Conservation (phyloP, 2,797 vertebrate genomes). For the Phrynocephalus forsythii region DNA sequence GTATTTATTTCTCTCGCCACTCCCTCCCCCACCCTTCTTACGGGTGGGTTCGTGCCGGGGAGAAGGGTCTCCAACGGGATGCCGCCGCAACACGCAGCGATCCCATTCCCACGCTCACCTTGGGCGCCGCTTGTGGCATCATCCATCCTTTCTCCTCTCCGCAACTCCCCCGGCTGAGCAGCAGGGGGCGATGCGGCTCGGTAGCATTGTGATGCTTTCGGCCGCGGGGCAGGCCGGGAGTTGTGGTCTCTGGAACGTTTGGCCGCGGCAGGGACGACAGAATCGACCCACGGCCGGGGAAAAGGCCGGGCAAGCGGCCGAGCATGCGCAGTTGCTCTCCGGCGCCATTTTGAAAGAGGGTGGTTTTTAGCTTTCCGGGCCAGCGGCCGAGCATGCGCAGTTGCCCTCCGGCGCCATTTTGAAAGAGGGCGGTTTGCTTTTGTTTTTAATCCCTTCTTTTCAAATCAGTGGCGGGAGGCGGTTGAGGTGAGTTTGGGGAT, state of each 20-base stretch:
- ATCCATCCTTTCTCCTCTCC: background rate
- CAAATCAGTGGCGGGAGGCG: background rate
- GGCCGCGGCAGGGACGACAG: too few species aligned
- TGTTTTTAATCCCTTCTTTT: too few species aligned
- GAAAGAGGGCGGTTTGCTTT: background rate
- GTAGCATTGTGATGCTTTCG: conserved; percentile 18
- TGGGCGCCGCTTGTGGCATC: background rate
- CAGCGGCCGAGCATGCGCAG: conserved; percentile 1
- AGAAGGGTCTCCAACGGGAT: background rate
- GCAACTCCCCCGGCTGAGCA: background rate
- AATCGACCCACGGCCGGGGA: too few species aligned
- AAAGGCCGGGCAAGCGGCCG: background rate
- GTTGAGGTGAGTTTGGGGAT: background rate
- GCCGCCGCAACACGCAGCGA: background rate
- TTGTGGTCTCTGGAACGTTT: conserved; percentile 3
- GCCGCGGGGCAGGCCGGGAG: conserved; percentile 5
- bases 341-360: background rate
- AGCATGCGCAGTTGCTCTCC: background rate
- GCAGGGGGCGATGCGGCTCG: background rate
- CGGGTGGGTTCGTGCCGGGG: background rate
- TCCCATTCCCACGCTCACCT: background rate
- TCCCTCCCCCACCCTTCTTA: background rate
- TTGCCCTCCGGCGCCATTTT: conserved; percentile 3
- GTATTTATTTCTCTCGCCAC: too few species aligned
- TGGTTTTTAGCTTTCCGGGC: too few species aligned